phyloP scores from a whole-genome alignment of 2,113 vertebrate species.

The Malurus elegans region DNA sequence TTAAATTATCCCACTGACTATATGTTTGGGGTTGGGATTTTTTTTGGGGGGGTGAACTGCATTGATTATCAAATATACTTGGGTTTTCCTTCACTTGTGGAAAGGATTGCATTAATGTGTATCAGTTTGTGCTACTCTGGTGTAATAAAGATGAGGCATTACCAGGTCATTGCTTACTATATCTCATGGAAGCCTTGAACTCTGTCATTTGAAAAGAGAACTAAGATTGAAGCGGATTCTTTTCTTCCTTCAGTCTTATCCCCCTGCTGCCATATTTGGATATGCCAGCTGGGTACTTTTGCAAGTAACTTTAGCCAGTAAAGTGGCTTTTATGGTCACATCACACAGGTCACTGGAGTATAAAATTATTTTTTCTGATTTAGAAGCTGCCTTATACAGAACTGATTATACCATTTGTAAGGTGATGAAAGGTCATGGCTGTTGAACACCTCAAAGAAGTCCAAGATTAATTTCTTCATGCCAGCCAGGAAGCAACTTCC shows the following conservation, averaged over 20 bases:
- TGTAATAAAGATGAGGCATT: not conserved
- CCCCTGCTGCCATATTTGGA: not conserved
- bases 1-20: not conserved
- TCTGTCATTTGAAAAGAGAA: not conserved
- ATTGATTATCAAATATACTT: not conserved
- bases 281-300: not conserved
- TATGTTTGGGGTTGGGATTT: not conserved
- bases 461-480: not conserved
- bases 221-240: not conserved
- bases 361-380: constrained; percentile 1
- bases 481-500: not conserved
- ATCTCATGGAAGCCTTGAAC: not conserved
- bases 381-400: not conserved
- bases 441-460: not conserved
- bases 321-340: not conserved
- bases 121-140: not conserved
- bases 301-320: not conserved
- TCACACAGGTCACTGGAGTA: not conserved
- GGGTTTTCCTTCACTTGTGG: not conserved
- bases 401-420: not conserved
- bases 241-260: not conserved
- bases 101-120: not conserved
- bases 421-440: not conserved
- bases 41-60: not conserved
- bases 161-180: not conserved